Evolutionary conservation across 2,888 invertebrate genomes (phyloP).

Genomic region (Tipula vernalis): DNA sequence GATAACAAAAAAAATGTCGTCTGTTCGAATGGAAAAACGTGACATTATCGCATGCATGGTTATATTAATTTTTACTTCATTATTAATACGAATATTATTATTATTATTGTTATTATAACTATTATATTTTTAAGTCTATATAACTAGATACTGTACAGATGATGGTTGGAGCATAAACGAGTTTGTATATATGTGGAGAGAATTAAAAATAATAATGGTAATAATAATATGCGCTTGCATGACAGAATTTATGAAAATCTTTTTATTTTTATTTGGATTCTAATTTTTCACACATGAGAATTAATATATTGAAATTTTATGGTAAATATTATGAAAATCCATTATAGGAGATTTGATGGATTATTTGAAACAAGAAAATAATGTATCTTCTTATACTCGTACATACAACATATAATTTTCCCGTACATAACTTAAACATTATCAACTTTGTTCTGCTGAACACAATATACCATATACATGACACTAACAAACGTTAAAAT

Average conservation of each 20-base stretch:
- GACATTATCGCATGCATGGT: neutral
- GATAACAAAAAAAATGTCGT: neutral
- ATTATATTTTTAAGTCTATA: neutral
- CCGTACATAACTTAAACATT: neutral
- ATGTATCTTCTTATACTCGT: neutral
- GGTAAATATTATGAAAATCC: neutral
- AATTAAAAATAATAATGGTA: neutral
- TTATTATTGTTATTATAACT: neutral
- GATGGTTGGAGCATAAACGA: neutral
- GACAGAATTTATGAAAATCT: neutral
- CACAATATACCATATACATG: neutral
- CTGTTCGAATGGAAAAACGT: neutral
- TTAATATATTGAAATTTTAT: neutral
- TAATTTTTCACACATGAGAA: conserved; percentile 4
- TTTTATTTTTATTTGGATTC: neutral
- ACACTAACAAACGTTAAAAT: neutral
- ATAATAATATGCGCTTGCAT: neutral
- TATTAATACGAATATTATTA: neutral
- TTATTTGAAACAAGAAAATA: neutral
- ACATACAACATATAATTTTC: neutral
- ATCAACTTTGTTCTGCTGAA: neutral
- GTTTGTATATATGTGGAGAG: neutral
- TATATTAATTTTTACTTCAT: neutral
- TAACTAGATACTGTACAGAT: neutral
- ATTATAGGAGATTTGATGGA: neutral